phyloP scores from a whole-genome alignment of 2,113 vertebrate species.

The Notothenia rossii region DNA sequence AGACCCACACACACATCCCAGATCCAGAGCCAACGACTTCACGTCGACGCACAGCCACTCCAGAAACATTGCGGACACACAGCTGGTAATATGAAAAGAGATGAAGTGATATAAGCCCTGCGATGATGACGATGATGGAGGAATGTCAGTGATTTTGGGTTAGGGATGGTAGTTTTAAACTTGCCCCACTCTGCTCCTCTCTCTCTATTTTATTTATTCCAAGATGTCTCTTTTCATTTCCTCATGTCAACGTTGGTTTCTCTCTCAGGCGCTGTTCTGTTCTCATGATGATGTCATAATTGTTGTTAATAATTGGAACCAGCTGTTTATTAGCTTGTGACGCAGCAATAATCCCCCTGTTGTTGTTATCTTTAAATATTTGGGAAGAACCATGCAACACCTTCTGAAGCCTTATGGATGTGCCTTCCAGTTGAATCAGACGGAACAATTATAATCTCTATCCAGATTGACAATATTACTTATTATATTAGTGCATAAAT shows the following conservation, averaged over 20 bases:
- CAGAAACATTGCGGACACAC: slow-evolving; percentile 33
- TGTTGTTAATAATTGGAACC: slow-evolving; percentile 52
- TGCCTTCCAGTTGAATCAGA: slow-evolving; percentile 92
- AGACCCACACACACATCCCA: slow-evolving; percentile 57
- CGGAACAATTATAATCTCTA: slow-evolving; percentile 76
- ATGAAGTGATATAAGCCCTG: slow-evolving; percentile 37
- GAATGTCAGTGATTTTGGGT: slow-evolving; percentile 1
- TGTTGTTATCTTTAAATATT: slow-evolving; percentile 84
- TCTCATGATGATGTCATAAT: slow-evolving; percentile 56
- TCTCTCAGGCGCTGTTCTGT: slow-evolving; percentile 63
- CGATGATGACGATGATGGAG: slow-evolving; percentile 13
- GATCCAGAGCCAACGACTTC: slow-evolving; percentile 36
- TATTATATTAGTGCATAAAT: slow-evolving; percentile 52
- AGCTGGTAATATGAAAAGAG: slow-evolving; percentile 22
- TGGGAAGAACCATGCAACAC: slow-evolving; percentile 87
- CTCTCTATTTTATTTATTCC: slow-evolving; percentile 49
- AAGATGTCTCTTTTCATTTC: slow-evolving; percentile 42
- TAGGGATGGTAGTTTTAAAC: slow-evolving; percentile 9
- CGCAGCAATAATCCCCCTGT: slow-evolving; percentile 91
- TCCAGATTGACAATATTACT: slow-evolving; percentile 63
- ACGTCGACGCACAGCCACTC: slow-evolving; percentile 54
- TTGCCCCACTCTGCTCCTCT: slow-evolving; percentile 23
- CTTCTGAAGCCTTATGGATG: slow-evolving; percentile 94
- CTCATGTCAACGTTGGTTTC: slow-evolving; percentile 36
- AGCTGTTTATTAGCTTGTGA: slow-evolving; percentile 86